Evolutionary conservation across 2,113 vertebrate species (phyloP), one percentile per base, ranked within the genome.

Genomic region (Holacanthus passer): DNA sequence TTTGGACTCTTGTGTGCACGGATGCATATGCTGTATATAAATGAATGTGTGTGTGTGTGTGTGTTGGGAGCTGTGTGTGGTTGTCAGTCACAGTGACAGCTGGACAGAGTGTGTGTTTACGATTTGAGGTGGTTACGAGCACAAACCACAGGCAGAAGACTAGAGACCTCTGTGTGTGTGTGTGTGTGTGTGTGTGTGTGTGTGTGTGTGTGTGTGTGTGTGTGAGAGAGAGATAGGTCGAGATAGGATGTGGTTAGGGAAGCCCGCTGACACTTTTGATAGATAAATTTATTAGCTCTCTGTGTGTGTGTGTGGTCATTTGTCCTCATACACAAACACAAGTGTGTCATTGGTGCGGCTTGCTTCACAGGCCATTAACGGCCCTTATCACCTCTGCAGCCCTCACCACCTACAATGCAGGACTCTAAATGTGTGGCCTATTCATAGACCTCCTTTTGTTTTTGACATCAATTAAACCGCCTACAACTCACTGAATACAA

Each of bases 361-460:
- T 47, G 50, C 14, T 64, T 82, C 70, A 64, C 77, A 86, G 71
- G 65, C 77, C 81, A 77, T 87, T 88, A 88, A 81, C 81, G 58
- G 56, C 76, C 69, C 67, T 78, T 88, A 83, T 86, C 82, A 63
- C 81, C 47, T 73, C 64, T 14, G 41, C 45, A 59, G 52, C 22
- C 22, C 4, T 45, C 39, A 35, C n/a, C 74, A 78, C 66, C 65
- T 50, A 50, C 67, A 32, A 5, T 7, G 37, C 60, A 35, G 12
- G 32, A 47, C 55, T 70, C 82, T 24, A 7, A 35, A 53, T 76
- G 50, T 79, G 81, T 85, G 82, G 69, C 67, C 69, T 63, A 4
- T 7, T 56, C 5, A 37, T 37, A 31, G 16, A 24, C 17, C 45
- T 31, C 7, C 14, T 65, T 41, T 52, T 27, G 14, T 35, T 56